These are phyloP conservation scores for Pyxicephalus adspersus DNA, from an alignment of 2,113 vertebrate species.

Conservation along the genomic window DNA sequence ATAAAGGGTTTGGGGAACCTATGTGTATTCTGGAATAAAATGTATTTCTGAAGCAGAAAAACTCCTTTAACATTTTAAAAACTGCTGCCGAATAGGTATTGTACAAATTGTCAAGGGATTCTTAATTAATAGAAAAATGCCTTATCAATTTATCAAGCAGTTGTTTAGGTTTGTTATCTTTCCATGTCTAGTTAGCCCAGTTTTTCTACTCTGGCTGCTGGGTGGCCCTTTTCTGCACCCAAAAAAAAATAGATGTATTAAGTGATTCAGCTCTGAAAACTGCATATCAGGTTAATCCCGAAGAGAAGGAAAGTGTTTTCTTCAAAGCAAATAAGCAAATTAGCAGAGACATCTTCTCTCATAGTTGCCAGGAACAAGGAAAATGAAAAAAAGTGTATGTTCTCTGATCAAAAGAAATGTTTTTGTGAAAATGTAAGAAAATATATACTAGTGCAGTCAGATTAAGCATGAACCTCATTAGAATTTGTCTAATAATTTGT, in stretches of 20 bases:
- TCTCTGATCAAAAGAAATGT: conserved; percentile 38
- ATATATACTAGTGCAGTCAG: conserved; percentile 11
- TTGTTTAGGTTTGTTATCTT: too few relatives aligned
- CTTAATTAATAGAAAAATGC: too few relatives aligned
- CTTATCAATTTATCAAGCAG: too few relatives aligned
- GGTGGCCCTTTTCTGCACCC: neutral
- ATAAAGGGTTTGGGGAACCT: too few relatives aligned
- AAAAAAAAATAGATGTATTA: conserved; percentile 27
- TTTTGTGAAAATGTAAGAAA: conserved; percentile 30
- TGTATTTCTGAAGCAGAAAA: too few relatives aligned
- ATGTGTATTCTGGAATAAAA: too few relatives aligned
- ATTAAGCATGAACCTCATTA: conserved; percentile 30
- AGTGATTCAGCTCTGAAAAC: conserved; percentile 11
- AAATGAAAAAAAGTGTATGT: conserved; percentile 5
- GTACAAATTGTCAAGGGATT: too few relatives aligned
- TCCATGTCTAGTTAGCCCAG: neutral
- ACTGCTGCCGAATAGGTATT: too few relatives aligned
- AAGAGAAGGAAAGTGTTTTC: conserved; percentile 42
- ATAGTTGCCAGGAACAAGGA: conserved; percentile 32
- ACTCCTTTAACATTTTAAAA: too few relatives aligned
- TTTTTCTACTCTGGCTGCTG: conserved; percentile 7
- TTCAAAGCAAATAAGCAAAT: conserved; percentile 51
- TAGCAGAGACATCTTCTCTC: conserved; percentile 28
- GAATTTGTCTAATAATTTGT: conserved; percentile 35
- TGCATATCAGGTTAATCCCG: conserved; percentile 40